Conservation (phyloP, 2,797 vertebrate genomes). For the Aplochiton taeniatus region DNA sequence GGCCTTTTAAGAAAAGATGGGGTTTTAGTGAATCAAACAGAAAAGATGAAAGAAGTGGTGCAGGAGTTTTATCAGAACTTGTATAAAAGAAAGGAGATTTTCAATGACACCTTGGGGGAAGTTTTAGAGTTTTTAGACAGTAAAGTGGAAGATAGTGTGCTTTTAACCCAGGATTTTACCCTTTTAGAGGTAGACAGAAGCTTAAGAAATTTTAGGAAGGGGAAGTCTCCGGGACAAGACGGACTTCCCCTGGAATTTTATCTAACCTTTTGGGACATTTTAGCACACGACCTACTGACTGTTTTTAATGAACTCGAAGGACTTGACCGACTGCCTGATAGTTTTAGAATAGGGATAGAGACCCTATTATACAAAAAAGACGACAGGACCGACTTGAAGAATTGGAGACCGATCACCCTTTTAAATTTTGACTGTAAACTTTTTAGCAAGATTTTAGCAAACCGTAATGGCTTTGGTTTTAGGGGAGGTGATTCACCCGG, state of each 20-base stretch:
- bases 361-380: slow-evolving; percentile 8
- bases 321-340: slow-evolving; percentile 5
- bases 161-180: slow-evolving; percentile 2
- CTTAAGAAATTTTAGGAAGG: slow-evolving; percentile 2
- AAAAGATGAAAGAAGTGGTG: rapidly evolving
- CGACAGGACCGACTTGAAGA: slow-evolving; percentile 3
- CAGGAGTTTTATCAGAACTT: background rate
- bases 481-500: background rate
- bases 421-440: slow-evolving; percentile 1
- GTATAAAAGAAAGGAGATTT: background rate
- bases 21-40: background rate
- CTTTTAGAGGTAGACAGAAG: background rate
- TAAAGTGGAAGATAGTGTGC: rapidly evolving
- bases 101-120: rapidly evolving
- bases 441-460: background rate
- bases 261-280: slow-evolving; percentile 33
- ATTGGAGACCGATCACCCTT: slow-evolving; percentile 8
- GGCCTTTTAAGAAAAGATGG: background rate
- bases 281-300: slow-evolving; percentile 5
- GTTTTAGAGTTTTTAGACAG: background rate
- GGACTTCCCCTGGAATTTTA: slow-evolving; percentile 34
- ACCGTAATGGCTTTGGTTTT: too few species aligned
- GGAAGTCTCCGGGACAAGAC: slow-evolving; percentile 18
- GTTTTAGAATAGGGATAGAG: slow-evolving; percentile 29
- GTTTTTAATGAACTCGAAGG: slow-evolving; percentile 28